Percentiles rank a stretch among this genome's conserved stretches.
These are phyloP conservation scores for Gryllus bimaculatus DNA, from an alignment of 1,140 invertebrate species.

Conservation along the genomic window DNA sequence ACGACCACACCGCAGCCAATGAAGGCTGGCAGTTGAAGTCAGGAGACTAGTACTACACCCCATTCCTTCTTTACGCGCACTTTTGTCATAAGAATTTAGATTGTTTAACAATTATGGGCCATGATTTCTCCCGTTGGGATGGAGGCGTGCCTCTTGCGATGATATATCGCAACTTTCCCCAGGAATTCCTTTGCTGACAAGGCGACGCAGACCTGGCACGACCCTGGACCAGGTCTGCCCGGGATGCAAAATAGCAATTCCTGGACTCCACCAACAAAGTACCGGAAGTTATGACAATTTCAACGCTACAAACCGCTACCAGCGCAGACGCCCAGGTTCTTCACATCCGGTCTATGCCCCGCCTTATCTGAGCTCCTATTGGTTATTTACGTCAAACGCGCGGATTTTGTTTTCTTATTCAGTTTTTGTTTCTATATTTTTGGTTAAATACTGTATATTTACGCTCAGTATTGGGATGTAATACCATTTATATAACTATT, in stretches of 20 bases:
- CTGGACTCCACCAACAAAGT: conserved; percentile 3
- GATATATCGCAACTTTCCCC: too few species aligned
- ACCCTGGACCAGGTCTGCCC: not conserved
- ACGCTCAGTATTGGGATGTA: too few species aligned
- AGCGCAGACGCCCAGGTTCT: not conserved
- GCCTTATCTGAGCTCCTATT: not conserved
- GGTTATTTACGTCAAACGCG: not conserved
- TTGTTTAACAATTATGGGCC: not conserved
- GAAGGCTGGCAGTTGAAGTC: not conserved
- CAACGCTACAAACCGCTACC: not conserved
- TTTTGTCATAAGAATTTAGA: not conserved
- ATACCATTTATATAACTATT: too few species aligned
- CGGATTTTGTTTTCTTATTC: not conserved
- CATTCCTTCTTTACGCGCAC: not conserved
- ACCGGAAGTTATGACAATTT: conserved; percentile 4
- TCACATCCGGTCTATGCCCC: not conserved
- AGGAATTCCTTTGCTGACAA: too few species aligned
- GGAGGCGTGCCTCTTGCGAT: too few species aligned
- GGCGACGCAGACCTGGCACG: not conserved
- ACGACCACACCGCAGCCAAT: not conserved
- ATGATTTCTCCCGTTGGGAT: not conserved
- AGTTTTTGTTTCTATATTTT: not conserved
- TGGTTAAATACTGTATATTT: not conserved
- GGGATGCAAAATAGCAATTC: conserved; percentile 1
- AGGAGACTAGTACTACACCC: not conserved